Evolutionary conservation across 2,888 invertebrate genomes (phyloP), one percentile per base, ranked within the genome.

Genomic region (Lasioglossum vierecki): DNA sequence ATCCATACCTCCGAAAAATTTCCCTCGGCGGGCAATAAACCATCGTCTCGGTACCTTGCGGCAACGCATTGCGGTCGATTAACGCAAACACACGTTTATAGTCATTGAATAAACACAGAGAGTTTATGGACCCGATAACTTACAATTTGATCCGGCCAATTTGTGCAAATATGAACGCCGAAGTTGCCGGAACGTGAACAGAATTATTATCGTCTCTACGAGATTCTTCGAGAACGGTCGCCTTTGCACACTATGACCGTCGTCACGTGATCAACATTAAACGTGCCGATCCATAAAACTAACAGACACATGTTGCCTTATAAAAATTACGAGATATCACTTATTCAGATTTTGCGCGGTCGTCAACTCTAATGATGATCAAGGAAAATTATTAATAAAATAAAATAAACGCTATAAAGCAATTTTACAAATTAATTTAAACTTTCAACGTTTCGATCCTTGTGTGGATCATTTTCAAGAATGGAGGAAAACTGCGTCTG

Each of bases 21-120:
- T 76, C 76, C 26, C 74, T 60, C 72, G 76, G n/a, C 22, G 26
- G 60, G 70, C 77, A 76, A 84, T 84, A 79, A 84, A 84, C 57
- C 49, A 79, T 60, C 35, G 15, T 35, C 13, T 18, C 18, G 70
- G 57, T 75, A 82, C 35, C 53, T 30, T 53, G 49, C 60, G 63
- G 66, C 80, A 80, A 76, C 46, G 79, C 60, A 76, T 72, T 49
- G 72, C 75, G 63, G 83, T 71, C 79, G 60, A 78, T 79, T 83
- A 79, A 79, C 71, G 66, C 79, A 79, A 73, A 79, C 79, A 72
- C 79, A 73, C 66, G 83, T 72, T 76, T 72, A 39, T 66, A 66
- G 72, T 76, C 46, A 46, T 49, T 22, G 26, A 71, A 75, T 74
- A 70, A 82, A 82, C 57, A 15, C 30, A n/a, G 15, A 8, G 41